phyloP scores from a whole-genome alignment of 2,797 vertebrate genomes.

The Xerus rutilus region DNA sequence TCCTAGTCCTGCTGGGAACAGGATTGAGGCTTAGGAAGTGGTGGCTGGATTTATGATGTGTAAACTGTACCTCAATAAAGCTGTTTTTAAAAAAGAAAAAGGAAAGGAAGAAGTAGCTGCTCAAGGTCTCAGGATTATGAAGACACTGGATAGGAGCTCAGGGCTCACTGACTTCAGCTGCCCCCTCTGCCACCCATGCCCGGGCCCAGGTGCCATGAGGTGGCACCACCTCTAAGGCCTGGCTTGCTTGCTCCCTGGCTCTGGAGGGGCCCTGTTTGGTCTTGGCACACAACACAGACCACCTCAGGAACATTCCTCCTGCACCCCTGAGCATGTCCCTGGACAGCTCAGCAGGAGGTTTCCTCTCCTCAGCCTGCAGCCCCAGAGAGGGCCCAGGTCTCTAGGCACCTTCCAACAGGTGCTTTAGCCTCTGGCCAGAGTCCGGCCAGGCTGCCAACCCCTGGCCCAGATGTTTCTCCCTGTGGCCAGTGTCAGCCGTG shows the following conservation, averaged over 20 bases:
- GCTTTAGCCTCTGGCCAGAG: neutral
- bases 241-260: neutral
- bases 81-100: neutral
- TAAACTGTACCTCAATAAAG: neutral
- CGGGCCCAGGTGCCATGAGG: neutral
- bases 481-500: neutral
- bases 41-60: neutral
- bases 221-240: neutral
- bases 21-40: neutral
- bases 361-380: neutral
- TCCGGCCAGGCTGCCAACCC: neutral
- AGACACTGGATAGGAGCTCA: neutral
- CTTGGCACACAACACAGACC: neutral
- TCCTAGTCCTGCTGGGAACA: neutral
- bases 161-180: accelerated
- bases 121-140: neutral
- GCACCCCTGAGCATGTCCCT: neutral
- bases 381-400: neutral
- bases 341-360: neutral
- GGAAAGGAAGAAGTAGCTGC: neutral
- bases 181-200: neutral
- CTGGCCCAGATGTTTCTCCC: conserved; percentile 2
- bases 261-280: conserved; percentile 13
- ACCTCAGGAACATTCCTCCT: neutral
- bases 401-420: neutral